phyloP scores from a whole-genome alignment of 2,888 invertebrate genomes.

The Drosophila meridionalis region DNA sequence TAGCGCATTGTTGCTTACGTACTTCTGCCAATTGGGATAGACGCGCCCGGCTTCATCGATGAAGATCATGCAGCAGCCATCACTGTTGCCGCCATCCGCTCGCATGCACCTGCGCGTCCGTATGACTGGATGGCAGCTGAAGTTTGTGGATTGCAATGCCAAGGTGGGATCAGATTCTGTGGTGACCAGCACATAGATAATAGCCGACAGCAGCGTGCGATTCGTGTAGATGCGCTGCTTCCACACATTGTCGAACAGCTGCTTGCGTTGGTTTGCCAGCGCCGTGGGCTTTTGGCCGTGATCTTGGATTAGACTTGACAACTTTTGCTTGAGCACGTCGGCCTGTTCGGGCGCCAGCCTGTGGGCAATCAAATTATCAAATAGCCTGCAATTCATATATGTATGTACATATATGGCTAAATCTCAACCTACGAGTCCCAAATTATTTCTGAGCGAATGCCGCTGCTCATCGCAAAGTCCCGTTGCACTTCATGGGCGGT shows the following conservation, averaged over 20 bases:
- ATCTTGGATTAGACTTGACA: slow-evolving; percentile 48
- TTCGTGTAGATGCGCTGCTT: slow-evolving; percentile 76
- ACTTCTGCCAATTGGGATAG: slow-evolving; percentile 85
- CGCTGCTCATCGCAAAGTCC: slow-evolving; percentile 73
- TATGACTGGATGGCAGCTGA: slow-evolving; percentile 74
- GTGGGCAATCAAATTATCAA: background rate
- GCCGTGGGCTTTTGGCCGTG: slow-evolving; percentile 9
- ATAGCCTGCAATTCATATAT: background rate
- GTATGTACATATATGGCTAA: background rate
- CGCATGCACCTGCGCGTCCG: slow-evolving; percentile 77
- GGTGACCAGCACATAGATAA: slow-evolving; percentile 76
- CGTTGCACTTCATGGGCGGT: slow-evolving; percentile 73
- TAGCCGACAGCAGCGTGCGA: slow-evolving; percentile 71
- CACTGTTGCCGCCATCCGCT: slow-evolving; percentile 56
- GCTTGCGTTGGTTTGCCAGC: slow-evolving; percentile 51
- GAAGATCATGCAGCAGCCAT: slow-evolving; percentile 80
- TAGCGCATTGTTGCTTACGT: slow-evolving; percentile 84
- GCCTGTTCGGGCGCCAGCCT: slow-evolving; percentile 61
- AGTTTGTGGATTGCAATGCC: slow-evolving; percentile 59
- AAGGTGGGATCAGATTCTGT: slow-evolving; percentile 30
- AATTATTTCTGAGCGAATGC: slow-evolving; percentile 70
- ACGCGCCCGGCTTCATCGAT: slow-evolving; percentile 83
- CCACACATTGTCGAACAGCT: slow-evolving; percentile 72
- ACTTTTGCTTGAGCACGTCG: slow-evolving; percentile 57
- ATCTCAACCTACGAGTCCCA: slow-evolving; percentile 78